phyloP scores from a whole-genome alignment of 2,797 vertebrate genomes.

The Enteromius radiatus region DNA sequence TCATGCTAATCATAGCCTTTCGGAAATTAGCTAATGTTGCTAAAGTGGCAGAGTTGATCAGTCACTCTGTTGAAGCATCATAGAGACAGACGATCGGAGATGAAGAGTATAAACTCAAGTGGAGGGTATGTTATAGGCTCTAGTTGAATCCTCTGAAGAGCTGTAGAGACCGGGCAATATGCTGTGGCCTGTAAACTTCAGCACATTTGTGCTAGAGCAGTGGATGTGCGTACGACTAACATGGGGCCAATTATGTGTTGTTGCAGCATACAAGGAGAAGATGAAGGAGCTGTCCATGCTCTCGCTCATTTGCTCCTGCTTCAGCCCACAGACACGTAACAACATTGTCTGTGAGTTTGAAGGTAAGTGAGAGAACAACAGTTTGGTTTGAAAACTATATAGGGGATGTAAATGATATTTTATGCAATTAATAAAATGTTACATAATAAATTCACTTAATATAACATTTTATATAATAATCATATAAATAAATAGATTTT shows the following conservation, averaged over 20 bases:
- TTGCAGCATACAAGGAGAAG: slow-evolving; percentile 98
- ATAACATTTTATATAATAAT: neutral
- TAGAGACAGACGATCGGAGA: slow-evolving; percentile 17
- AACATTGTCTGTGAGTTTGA: slow-evolving; percentile 91
- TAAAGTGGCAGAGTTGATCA: slow-evolving; percentile 10
- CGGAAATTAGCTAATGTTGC: slow-evolving; percentile 4
- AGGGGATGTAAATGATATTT: neutral
- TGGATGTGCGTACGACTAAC: slow-evolving; percentile 2
- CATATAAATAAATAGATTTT: too few relatives aligned
- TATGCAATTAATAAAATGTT: neutral
- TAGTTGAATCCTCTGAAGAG: neutral
- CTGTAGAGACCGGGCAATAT: neutral
- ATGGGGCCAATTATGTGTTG: slow-evolving; percentile 50
- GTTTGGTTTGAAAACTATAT: neutral
- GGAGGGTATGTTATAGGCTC: neutral
- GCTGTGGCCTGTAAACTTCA: slow-evolving; percentile 29
- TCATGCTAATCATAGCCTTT: neutral
- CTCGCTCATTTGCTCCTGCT: slow-evolving; percentile 97
- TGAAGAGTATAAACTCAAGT: neutral
- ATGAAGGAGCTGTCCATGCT: slow-evolving; percentile 98
- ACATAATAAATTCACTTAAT: neutral
- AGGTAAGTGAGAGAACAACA: slow-evolving; percentile 76
- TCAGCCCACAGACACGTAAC: slow-evolving; percentile 93
- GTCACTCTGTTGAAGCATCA: slow-evolving; percentile 19
- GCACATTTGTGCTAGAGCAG: slow-evolving; percentile 12